Percentiles rank a stretch among this genome's conserved stretches.
Conservation (phyloP, 2,888 invertebrate genomes). For the Strigamia transsilvanica region DNA sequence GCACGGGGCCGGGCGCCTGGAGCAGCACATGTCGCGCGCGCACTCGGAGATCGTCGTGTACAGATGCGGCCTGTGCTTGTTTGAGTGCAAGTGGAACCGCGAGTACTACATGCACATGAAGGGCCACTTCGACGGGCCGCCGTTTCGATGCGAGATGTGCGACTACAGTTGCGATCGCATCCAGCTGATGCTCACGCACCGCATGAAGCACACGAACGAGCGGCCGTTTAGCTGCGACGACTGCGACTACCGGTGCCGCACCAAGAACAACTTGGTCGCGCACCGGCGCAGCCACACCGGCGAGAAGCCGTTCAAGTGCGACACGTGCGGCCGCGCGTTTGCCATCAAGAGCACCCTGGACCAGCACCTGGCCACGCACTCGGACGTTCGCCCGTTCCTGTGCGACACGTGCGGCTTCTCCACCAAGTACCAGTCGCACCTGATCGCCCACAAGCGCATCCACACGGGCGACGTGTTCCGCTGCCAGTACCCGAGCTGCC, state of each 20-base stretch:
- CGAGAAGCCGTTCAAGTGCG: slow-evolving; percentile 69
- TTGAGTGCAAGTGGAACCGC: slow-evolving; percentile 71
- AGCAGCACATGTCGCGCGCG: slow-evolving; percentile 69
- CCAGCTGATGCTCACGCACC: slow-evolving; percentile 70
- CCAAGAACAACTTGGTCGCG: slow-evolving; percentile 69
- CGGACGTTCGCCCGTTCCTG: slow-evolving; percentile 69
- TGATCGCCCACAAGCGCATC: slow-evolving; percentile 72
- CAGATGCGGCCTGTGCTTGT: slow-evolving; percentile 72
- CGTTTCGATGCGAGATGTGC: slow-evolving; percentile 73
- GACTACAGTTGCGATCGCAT: slow-evolving; percentile 67
- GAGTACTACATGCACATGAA: slow-evolving; percentile 72
- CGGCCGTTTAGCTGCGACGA: slow-evolving; percentile 67
- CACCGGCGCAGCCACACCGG: slow-evolving; percentile 71
- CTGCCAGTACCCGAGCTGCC: slow-evolving; percentile 72
- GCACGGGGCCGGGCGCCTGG: slow-evolving; percentile 67
- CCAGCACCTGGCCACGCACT: slow-evolving; percentile 70
- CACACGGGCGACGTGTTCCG: slow-evolving; percentile 72
- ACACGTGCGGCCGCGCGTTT: slow-evolving; percentile 71
- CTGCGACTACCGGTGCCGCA: slow-evolving; percentile 70
- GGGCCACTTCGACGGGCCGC: slow-evolving; percentile 71
- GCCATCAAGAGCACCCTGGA: slow-evolving; percentile 70
- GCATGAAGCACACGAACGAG: slow-evolving; percentile 69
- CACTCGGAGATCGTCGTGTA: slow-evolving; percentile 71
- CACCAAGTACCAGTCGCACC: slow-evolving; percentile 73
- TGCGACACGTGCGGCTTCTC: slow-evolving; percentile 76